phyloP scores from a whole-genome alignment of 1,140 invertebrate genomes.

The Temnothorax longispinosus region DNA sequence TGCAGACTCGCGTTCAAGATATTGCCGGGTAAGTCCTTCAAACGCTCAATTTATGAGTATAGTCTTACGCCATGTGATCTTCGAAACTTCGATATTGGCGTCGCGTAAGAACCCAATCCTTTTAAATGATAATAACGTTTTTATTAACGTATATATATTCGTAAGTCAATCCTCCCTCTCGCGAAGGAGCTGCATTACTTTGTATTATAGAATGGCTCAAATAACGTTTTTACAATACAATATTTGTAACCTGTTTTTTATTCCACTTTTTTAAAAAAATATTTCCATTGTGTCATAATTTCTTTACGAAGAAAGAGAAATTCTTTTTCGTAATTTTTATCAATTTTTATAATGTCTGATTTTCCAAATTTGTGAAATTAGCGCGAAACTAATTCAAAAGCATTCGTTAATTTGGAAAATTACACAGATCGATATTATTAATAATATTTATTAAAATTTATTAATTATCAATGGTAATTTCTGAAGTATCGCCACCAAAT shows the following conservation, averaged over 20 bases:
- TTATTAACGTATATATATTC: conserved; percentile 15
- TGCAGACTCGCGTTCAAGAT: conserved; percentile 82
- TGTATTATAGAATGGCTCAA: background rate
- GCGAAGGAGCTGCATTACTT: background rate
- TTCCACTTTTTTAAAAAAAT: background rate
- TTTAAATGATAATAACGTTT: conserved; percentile 47
- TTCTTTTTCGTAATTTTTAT: background rate
- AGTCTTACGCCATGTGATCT: conserved; percentile 39
- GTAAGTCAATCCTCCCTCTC: background rate
- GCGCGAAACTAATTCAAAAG: background rate
- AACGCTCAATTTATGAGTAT: conserved; percentile 15
- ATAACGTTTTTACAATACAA: background rate
- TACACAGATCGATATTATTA: background rate
- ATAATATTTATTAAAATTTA: background rate
- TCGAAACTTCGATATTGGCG: conserved; percentile 45
- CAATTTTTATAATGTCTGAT: background rate
- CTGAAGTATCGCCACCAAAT: background rate
- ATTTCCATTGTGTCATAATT: background rate
- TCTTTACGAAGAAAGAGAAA: background rate
- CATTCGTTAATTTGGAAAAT: background rate
- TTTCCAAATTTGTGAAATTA: background rate
- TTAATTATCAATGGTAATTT: conserved; percentile 1
- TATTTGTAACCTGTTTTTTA: background rate
- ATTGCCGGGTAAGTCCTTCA: conserved; percentile 82
- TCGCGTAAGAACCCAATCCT: background rate